These are phyloP conservation scores for Acanthurus leucopareius DNA, from an alignment of 2,797 vertebrate species.

Conservation along the genomic window DNA sequence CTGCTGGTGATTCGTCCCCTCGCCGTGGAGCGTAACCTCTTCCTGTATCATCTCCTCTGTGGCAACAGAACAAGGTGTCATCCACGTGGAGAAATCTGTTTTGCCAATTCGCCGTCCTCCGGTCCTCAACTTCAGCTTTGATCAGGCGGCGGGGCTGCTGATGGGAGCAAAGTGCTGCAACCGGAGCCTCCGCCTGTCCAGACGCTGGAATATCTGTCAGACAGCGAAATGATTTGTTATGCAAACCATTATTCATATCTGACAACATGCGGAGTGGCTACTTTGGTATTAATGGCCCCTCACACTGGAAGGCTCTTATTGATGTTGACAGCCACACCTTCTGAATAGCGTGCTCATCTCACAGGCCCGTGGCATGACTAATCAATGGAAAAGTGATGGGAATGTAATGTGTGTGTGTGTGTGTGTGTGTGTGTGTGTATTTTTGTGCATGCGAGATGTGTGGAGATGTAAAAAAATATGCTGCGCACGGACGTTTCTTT, in stretches of 20 bases:
- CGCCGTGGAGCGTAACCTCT: constrained; percentile 52
- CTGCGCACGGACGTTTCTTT: not conserved
- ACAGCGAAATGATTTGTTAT: constrained; percentile 82
- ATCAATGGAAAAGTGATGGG: constrained; percentile 65
- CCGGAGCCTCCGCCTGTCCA: constrained; percentile 45
- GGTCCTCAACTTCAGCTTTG: constrained; percentile 73
- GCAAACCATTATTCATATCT: constrained; percentile 84
- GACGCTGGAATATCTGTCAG: constrained; percentile 73
- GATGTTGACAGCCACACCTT: constrained; percentile 86
- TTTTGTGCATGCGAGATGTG: constrained; percentile 10
- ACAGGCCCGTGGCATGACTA: constrained; percentile 55
- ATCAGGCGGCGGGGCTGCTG: constrained; percentile 64
- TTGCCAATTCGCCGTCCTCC: constrained; percentile 58
- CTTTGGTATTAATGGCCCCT: constrained; percentile 84
- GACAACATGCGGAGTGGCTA: constrained; percentile 81
- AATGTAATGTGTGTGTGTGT: constrained; percentile 25
- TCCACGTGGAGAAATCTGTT: constrained; percentile 59
- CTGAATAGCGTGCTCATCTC: constrained; percentile 64
- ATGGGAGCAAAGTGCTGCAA: constrained; percentile 68
- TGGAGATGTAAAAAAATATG: not conserved
- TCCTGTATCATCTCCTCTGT: constrained; percentile 48
- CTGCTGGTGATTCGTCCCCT: constrained; percentile 60
- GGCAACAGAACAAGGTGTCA: constrained; percentile 67
- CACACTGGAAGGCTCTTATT: constrained; percentile 76
- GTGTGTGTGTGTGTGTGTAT: constrained; percentile 5